Evolutionary conservation across 2,113 vertebrate species (phyloP), one percentile per base, ranked within the genome.

Genomic region (Sapayoa aenigma): DNA sequence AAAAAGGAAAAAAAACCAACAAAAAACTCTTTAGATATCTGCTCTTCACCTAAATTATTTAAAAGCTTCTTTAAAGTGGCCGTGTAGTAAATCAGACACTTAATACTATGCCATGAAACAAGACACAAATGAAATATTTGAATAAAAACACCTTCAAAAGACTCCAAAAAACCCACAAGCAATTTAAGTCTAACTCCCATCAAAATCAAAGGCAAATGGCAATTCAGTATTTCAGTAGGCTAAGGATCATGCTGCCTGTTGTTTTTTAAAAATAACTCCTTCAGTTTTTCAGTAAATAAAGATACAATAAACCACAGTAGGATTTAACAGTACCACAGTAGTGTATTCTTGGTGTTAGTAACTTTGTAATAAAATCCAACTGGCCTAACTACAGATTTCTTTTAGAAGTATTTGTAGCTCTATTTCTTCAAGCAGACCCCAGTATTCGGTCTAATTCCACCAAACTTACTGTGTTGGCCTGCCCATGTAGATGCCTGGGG

Each of bases 401-500:
- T 31, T 1, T 52, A 20, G 41, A 69, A 17, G 4, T 19, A 42
- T 73, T 65, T 19, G 8, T 53, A 44, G 30, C 14, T 80, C 12
- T 50, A 9, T 46, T 81, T 79, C 62, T 80, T 89, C 69, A 72
- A 69, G 12, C 31, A 60, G 37, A 60, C 41, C 52, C 20, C 22
- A 84, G 46, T 12, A 33, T 4, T 49, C 22, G 25, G 12, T 72
- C 92, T 76, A 79, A 78, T 37, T 44, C 31, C 23, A 65, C 16
- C 35, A 13, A 94, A 87, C 98, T 98, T 98, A 99, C 99, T 99
- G 98, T 71, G 99, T 99, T 90, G 98, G 98, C 76, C 98, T 98
- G 95, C 99, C 99, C 99, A 99, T 99, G 96, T 99, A 99, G 94
- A 99, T 99, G 96, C 99, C 99, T 39, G 99, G 99, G 30, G 99